Percentiles rank a stretch among this genome's conserved stretches.
phyloP scores from a whole-genome alignment of 2,113 vertebrate genomes.

The Coturnix japonica region DNA sequence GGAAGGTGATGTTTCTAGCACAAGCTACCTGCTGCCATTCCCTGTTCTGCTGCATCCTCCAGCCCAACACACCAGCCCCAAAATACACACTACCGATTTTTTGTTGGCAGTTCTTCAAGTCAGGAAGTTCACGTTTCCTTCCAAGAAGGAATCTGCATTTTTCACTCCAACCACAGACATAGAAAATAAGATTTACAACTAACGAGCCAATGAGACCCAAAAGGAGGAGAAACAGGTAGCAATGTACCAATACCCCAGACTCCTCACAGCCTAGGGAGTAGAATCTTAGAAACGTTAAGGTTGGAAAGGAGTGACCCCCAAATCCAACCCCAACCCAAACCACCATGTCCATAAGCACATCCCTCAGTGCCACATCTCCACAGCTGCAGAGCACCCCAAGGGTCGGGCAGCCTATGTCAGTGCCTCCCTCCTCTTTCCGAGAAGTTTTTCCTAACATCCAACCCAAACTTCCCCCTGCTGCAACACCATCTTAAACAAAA shows the following conservation, averaged over 20 bases:
- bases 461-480: no score
- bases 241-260: not conserved
- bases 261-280: not conserved
- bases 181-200: not conserved
- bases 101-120: not conserved
- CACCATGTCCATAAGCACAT: no score
- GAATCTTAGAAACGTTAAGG: no score
- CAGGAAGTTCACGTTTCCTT: not conserved
- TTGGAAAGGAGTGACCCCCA: no score
- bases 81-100: not conserved
- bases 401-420: no score
- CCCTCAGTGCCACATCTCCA: no score
- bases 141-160: not conserved
- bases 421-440: no score
- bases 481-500: not conserved
- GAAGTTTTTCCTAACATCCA: no score
- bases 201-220: not conserved
- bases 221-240: no score
- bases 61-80: not conserved
- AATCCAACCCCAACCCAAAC: no score
- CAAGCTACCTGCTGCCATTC: not conserved
- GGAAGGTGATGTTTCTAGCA: fast-evolving
- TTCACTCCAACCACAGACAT: not conserved
- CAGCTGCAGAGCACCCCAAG: no score
- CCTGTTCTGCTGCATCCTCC: no score